Base-by-base conservation (phyloP, 2,888 invertebrate species). In the Argyra leucocephala region DNA sequence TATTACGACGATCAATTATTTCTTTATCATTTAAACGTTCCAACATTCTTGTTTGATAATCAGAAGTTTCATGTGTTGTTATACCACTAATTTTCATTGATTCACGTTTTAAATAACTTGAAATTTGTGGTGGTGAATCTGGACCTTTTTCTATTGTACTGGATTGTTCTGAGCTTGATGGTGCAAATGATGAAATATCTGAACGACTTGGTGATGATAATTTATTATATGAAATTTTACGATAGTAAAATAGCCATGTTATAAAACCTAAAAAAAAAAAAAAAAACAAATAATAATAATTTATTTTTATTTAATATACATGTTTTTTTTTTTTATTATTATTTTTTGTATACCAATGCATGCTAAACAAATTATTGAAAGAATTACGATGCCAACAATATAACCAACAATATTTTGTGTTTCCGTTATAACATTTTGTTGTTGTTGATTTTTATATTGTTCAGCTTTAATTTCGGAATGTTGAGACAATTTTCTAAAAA, bases 321-420 rank as follows among this genome's bases (percentile, higher is more conserved):
- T n/a, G n/a, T 26, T 26, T 26, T 26, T 26, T 26, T 26, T 26
- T 26, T 26, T 26, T 6, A 26, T 26, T 26, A 26, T 26, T 26
- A 26, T 26, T 6, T 26, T 6, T 31, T 4, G 31, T 66, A 66
- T 65, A 72, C 73, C 65, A 31, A 71, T 67, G 3, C 67, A 69
- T 57, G 62, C 57, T 18, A 64, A 12, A 22, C 69, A 66, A 15
- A 68, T 65, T 9, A 70, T 0, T 1, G 71, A 64, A 9, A 73
- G 57, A 3, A 71, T 7, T 31, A 65, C 61, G 24, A 70, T 63
- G 0, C 67, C 70, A 26, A 63, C 65, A 48, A 71, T 69, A 31
- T 68, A 71, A 12, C 69, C 69, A 7, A 62, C 10, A 61, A 64
- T 64, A 10, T 62, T 63, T 23, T 22, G 61, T 15, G 18, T 15